Conservation (phyloP, 1,140 invertebrate species). For the Drosophila asahinai region DNA sequence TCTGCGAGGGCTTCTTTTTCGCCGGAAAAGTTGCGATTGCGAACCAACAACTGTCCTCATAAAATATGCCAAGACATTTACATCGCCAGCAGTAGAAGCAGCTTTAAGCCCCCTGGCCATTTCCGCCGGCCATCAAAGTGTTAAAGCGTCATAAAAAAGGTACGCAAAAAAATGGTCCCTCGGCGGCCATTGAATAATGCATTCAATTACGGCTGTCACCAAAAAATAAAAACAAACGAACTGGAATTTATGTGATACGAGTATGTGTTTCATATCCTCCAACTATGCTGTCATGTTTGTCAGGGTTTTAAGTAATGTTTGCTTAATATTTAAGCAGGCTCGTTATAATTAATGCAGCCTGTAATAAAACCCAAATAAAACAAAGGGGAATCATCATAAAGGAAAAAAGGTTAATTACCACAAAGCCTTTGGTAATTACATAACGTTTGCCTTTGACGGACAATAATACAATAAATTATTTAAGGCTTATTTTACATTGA, state of each 20-base stretch:
- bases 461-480: constrained; percentile 1
- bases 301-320: constrained; percentile 7
- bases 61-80: constrained; percentile 78
- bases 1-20: constrained; percentile 1
- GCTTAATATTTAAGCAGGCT: constrained; percentile 13
- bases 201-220: constrained; percentile 62
- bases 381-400: neutral
- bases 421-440: neutral
- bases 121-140: constrained; percentile 56
- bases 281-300: neutral
- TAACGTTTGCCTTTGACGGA: neutral
- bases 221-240: constrained; percentile 25
- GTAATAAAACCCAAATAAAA: constrained; percentile 18
- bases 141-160: constrained; percentile 71
- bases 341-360: constrained; percentile 13
- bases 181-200: constrained; percentile 67
- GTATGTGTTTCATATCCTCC: neutral
- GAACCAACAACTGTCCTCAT: constrained; percentile 52
- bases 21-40: constrained; percentile 36
- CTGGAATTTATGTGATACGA: constrained; percentile 11
- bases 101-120: constrained; percentile 31
- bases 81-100: constrained; percentile 37
- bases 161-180: constrained; percentile 45
- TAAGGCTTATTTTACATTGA: neutral
- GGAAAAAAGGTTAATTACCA: constrained; percentile 6